Evolutionary conservation across 2,797 vertebrate genomes (phyloP).

Genomic region (Eurystomus glaucurus): DNA sequence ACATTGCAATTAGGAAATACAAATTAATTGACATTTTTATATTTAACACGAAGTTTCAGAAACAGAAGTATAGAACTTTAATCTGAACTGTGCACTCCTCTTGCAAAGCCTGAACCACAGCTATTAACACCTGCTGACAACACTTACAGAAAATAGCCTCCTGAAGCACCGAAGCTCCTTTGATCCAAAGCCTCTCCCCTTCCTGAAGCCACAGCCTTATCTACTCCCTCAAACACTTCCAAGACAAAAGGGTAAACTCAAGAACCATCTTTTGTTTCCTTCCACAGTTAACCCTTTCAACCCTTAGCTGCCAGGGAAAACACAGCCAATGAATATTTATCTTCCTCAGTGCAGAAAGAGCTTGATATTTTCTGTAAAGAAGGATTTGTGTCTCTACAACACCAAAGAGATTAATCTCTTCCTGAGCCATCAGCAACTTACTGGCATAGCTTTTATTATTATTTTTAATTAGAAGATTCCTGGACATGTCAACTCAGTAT

Average conservation of each 20-base stretch:
- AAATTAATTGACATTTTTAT: background rate
- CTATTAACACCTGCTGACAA: background rate
- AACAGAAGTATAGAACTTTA: background rate
- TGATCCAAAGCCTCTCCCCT: background rate
- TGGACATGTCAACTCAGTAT: background rate
- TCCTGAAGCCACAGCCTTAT: background rate
- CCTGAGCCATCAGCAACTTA: background rate
- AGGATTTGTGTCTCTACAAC: background rate
- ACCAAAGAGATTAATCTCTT: rapidly evolving
- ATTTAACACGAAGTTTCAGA: rapidly evolving
- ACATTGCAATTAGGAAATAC: rapidly evolving
- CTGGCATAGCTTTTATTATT: background rate
- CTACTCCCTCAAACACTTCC: background rate
- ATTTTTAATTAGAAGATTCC: background rate
- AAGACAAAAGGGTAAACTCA: background rate
- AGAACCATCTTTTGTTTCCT: background rate
- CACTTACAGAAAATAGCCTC: background rate
- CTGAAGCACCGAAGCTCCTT: background rate
- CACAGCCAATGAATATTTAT: background rate
- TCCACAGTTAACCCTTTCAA: background rate
- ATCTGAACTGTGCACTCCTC: background rate
- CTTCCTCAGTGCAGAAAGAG: background rate
- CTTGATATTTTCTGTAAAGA: background rate
- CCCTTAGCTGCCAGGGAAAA: background rate
- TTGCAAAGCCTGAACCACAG: background rate